Conservation (phyloP, 2,797 vertebrate genomes). For the Ceryle rudis region DNA sequence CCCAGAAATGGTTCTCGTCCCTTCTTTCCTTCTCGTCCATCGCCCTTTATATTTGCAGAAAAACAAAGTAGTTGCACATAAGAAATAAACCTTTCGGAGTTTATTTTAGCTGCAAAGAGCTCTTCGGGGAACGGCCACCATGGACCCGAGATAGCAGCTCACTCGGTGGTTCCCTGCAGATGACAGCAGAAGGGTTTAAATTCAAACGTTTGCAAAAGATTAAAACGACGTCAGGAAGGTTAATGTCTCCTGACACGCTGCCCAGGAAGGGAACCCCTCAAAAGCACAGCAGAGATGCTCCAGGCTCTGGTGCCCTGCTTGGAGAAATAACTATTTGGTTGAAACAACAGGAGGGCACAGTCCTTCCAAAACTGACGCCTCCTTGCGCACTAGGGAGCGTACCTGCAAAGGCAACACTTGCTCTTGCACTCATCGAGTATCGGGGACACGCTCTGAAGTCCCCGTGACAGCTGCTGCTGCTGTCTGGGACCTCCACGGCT, state of each 20-base stretch:
- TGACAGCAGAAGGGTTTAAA: not conserved
- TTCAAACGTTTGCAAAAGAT: not conserved
- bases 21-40: not conserved
- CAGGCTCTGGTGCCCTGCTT: not conserved
- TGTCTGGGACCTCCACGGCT: not conserved
- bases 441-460: not conserved
- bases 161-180: not conserved
- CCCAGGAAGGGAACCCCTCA: not conserved
- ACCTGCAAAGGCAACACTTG: not conserved
- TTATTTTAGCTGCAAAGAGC: not conserved
- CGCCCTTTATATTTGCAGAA: not conserved
- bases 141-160: not conserved
- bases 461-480: not conserved
- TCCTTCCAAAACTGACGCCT: too few species aligned
- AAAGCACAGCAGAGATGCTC: rapidly evolving
- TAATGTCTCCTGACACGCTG: rapidly evolving
- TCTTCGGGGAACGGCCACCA: not conserved
- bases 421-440: too few species aligned
- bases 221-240: not conserved
- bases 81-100: not conserved
- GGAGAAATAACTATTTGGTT: not conserved
- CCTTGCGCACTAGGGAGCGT: too few species aligned
- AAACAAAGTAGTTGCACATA: not conserved
- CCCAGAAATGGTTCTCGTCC: not conserved
- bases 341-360: not conserved